Evolutionary conservation across 2,113 vertebrate species (phyloP).

Genomic region (Nesoenas mayeri): DNA sequence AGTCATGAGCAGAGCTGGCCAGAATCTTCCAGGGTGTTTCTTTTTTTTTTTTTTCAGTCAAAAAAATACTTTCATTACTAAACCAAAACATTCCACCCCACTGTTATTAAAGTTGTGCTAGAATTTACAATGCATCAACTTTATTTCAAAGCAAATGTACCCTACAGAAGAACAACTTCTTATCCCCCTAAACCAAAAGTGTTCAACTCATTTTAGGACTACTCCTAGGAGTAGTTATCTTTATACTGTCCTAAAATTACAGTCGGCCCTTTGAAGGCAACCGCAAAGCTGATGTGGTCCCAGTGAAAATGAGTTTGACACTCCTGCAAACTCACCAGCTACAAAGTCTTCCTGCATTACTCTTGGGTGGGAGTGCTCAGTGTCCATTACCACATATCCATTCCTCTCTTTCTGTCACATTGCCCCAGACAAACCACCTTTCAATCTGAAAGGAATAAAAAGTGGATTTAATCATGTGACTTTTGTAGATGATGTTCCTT

Average conservation of each 20-base stretch:
- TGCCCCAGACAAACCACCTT: neutral
- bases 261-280: no score
- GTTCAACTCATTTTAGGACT: no score
- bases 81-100: neutral
- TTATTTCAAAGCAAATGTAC: neutral
- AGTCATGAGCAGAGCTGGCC: neutral
- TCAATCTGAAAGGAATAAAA: neutral
- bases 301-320: no score
- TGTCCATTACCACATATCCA: neutral
- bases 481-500: neutral
- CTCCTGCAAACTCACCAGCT: neutral
- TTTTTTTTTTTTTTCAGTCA: neutral
- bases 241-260: no score
- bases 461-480: neutral
- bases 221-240: no score
- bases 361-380: neutral
- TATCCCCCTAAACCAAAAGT: neutral
- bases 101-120: neutral
- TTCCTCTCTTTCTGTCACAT: neutral
- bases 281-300: no score
- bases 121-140: neutral
- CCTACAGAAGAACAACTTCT: neutral
- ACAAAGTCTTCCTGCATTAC: neutral
- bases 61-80: neutral
- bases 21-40: neutral